Conservation (phyloP, 2,888 invertebrate species). For the Caenorhabditis imperialis region DNA sequence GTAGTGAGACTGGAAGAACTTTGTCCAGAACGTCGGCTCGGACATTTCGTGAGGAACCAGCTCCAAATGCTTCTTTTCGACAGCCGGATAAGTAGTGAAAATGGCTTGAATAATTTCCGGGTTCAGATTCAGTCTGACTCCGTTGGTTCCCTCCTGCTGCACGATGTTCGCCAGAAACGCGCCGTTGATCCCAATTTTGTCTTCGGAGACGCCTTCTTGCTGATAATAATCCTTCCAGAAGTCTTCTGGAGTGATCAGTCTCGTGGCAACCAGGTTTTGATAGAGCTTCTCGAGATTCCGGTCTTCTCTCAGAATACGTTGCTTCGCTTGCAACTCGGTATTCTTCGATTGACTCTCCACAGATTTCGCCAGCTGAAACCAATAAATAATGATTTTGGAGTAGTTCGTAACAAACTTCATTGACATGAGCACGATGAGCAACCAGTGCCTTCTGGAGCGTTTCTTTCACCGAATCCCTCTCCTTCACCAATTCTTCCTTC, state of each 20-base stretch:
- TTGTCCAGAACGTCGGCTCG: slow-evolving; percentile 98
- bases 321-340: slow-evolving; percentile 68
- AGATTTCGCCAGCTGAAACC: slow-evolving; percentile 63
- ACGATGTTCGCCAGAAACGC: slow-evolving; percentile 81
- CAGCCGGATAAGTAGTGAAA: slow-evolving; percentile 98
- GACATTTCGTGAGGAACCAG: slow-evolving; percentile 94
- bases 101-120: slow-evolving; percentile 97
- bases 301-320: slow-evolving; percentile 69
- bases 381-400: no score
- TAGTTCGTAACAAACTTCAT: slow-evolving; percentile 65
- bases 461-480: slow-evolving; percentile 93
- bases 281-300: slow-evolving; percentile 82
- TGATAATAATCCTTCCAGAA: slow-evolving; percentile 85
- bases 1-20: slow-evolving; percentile 99
- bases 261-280: slow-evolving; percentile 95
- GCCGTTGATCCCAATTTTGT: slow-evolving; percentile 86
- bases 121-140: slow-evolving; percentile 89
- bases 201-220: slow-evolving; percentile 61
- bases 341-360: slow-evolving; percentile 60
- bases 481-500: slow-evolving; percentile 87
- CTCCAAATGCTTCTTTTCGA: slow-evolving; percentile 94
- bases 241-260: slow-evolving; percentile 95
- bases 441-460: slow-evolving; percentile 91
- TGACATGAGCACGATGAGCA: slow-evolving; percentile 64
- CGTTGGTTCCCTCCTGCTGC: slow-evolving; percentile 74